Evolutionary conservation across 2,797 vertebrate genomes (phyloP), one percentile per base, ranked within the genome.

Genomic region (Sebastes reedi): DNA sequence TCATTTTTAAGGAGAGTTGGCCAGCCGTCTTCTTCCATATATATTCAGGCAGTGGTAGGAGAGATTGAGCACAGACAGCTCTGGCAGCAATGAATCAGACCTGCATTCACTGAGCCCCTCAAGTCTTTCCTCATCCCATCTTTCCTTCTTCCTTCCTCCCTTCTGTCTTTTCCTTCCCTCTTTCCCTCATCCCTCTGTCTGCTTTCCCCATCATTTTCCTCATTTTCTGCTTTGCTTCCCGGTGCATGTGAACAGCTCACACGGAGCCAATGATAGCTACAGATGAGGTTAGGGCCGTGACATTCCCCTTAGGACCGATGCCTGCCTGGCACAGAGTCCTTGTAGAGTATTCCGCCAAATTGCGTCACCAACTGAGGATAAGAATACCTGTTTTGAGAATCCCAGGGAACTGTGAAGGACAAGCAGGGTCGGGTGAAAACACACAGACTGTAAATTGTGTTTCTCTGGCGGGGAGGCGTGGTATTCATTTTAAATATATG

Each of bases 351-450:
- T 86, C 67, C 16, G 10, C 18, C 67, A 66, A 78, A 83, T 87
- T 56, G 81, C 58, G 10, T 69, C 60, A 80, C 6, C 34, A 73
- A 59, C 71, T 70, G 34, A 74, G 75, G 75, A 81, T 89, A 90
- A 90, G 84, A 86, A 86, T 62, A 87, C 71, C 75, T 86, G 83
- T 74, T 87, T 90, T 77, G 77, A 84, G 68, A 81, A 74, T 87
- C 89, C 78, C 66, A 78, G 58, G 75, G 73, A 55, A 68, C 50
- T 61, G 67, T 88, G 79, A 88, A 89, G 84, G 83, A 90, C 85
- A 73, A 39, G 65, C 61, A 65, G 72, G 82, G 89, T 89, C 80
- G 81, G 73, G 52, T 27, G 29, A 70, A 82, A 83, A 82, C 81
- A 83, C 75, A 12, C 60, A 55, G 62, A 76, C 67, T 86, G 58